Percentiles rank a stretch among this genome's conserved stretches.
Evolutionary conservation across 2,113 vertebrate genomes (phyloP).

Genomic region (Lagopus muta): DNA sequence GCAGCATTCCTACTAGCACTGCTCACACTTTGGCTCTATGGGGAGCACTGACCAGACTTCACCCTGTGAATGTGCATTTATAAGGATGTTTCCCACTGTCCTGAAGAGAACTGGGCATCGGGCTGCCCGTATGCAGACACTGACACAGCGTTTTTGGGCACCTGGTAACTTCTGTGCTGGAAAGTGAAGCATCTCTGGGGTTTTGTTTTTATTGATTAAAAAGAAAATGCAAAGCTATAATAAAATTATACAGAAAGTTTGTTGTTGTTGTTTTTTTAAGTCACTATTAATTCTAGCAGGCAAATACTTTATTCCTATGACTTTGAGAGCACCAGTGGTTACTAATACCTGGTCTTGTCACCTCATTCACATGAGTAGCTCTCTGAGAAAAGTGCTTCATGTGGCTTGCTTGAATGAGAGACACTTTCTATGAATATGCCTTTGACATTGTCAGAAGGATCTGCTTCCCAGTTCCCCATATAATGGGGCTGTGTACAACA

Average conservation of each 20-base stretch:
- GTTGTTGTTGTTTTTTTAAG: background rate
- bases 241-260: background rate
- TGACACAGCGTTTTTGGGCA: background rate
- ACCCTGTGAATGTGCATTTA: background rate
- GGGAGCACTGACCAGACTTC: rapidly evolving
- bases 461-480: background rate
- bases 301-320: background rate
- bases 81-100: background rate
- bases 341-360: background rate
- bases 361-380: background rate
- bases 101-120: background rate
- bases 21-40: background rate
- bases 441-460: background rate
- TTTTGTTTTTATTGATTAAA: background rate
- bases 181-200: background rate
- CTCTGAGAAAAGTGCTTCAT: background rate
- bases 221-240: background rate
- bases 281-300: background rate
- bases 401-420: background rate
- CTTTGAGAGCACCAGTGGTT: background rate
- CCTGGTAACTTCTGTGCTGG: background rate
- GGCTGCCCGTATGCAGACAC: background rate
- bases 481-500: rapidly evolving
- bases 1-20: rapidly evolving
- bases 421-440: background rate